Evolutionary conservation across 2,888 invertebrate genomes (phyloP).

Genomic region (Xylota segnis): DNA sequence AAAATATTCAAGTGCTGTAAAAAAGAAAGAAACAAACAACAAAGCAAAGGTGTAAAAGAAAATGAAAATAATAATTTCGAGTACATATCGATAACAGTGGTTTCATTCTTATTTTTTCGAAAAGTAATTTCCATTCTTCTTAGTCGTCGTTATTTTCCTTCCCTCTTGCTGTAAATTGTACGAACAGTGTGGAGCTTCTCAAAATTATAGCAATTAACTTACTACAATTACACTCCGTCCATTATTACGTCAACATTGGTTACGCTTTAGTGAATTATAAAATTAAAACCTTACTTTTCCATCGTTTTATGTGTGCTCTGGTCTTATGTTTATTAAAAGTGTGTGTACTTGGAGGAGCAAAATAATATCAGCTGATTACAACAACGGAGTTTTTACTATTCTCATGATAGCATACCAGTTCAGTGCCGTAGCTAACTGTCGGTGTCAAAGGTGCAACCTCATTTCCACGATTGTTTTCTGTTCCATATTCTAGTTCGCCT

Average conservation of each 20-base stretch:
- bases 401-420: slow-evolving; percentile 27
- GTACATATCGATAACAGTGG: slow-evolving; percentile 45
- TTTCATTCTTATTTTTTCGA: slow-evolving; percentile 49
- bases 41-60: slow-evolving; percentile 48
- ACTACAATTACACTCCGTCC: slow-evolving; percentile 50
- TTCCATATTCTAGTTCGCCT: slow-evolving; percentile 45
- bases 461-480: slow-evolving; percentile 72
- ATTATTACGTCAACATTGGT: slow-evolving; percentile 75
- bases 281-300: slow-evolving; percentile 58
- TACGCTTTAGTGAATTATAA: slow-evolving; percentile 75
- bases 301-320: slow-evolving; percentile 15
- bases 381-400: slow-evolving; percentile 44
- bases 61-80: slow-evolving; percentile 28
- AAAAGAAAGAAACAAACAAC: slow-evolving; percentile 13
- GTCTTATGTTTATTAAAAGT: slow-evolving; percentile 43
- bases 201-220: slow-evolving; percentile 67
- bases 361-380: slow-evolving; percentile 64
- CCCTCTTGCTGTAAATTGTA: slow-evolving; percentile 32
- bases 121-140: slow-evolving; percentile 46
- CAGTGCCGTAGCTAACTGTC: slow-evolving; percentile 60
- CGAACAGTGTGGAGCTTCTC: background rate
- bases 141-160: slow-evolving; percentile 19
- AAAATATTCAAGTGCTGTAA: background rate
- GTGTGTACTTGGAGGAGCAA: slow-evolving; percentile 34
- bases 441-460: slow-evolving; percentile 71